Evolutionary conservation across 2,797 vertebrate genomes (phyloP).

Genomic region (Myioborus miniatus): DNA sequence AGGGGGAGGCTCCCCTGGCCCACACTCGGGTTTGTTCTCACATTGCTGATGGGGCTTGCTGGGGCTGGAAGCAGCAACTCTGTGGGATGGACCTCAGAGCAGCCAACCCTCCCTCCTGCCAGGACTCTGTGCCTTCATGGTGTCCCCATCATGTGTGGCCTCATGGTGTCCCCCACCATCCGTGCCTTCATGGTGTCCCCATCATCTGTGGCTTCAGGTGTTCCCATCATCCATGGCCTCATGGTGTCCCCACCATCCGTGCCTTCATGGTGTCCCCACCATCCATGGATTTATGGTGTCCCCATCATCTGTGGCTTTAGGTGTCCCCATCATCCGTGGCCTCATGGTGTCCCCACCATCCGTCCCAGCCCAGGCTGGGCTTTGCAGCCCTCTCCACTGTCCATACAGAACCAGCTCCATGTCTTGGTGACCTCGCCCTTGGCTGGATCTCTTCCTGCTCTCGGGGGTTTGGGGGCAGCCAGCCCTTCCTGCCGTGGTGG

Average conservation of each 20-base stretch:
- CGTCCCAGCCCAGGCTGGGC: not conserved
- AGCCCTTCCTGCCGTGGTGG: not conserved
- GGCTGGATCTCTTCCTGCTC: not conserved
- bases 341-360: too few species aligned
- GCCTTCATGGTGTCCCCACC: too few species aligned
- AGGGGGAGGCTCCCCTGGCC: accelerated
- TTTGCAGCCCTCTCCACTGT: not conserved
- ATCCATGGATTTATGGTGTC: too few species aligned
- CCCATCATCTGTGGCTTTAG: too few species aligned
- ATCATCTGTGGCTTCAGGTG: too few species aligned
- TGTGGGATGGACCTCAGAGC: not conserved
- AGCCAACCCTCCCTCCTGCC: accelerated
- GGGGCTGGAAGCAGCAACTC: accelerated
- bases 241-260: too few species aligned
- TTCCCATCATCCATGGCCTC: too few species aligned
- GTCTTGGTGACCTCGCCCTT: not conserved
- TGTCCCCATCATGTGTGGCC: not conserved
- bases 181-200: too few species aligned
- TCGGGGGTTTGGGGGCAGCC: not conserved
- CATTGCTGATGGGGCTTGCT: accelerated
- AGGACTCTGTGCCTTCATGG: accelerated
- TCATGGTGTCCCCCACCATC: too few species aligned
- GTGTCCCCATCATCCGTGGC: too few species aligned
- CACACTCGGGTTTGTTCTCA: accelerated
- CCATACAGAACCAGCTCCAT: accelerated